Base-by-base conservation (phyloP, 2,113 vertebrate genomes). In the Pelmatolapia mariae region DNA sequence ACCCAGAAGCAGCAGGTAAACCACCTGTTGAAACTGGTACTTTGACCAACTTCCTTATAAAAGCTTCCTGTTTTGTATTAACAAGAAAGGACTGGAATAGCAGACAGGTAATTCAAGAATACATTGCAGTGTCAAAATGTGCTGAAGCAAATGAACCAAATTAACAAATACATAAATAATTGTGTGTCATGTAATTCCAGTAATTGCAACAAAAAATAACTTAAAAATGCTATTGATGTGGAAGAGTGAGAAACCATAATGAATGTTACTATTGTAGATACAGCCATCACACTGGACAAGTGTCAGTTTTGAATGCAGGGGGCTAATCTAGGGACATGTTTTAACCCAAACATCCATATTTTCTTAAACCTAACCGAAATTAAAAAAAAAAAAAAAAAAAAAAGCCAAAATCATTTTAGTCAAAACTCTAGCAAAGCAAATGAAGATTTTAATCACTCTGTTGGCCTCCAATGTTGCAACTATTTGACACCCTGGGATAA, bases 361-460 rank as follows among this genome's bases (percentile, higher is more conserved):
- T 52, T 52, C 26, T 78, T 52, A 33, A 78, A 52, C 18, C 45
- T 31, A 19, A 78, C 10, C 10, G 1, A 50, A 31, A 31, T 18
- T 26, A 0, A 0, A 7, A 4, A 11, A 24, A 0, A 19, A 12
- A 3, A 10, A 10, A 10, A 10, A 10, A 12, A 7, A 8, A 53
- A n/a, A 10, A 10, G 3, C 7, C 36, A 1, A 40, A 40, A 40
- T 11, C 38, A 10, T 2, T 52, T 18, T 19, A 52, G 15, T 19
- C 18, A 53, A 53, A 53, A 10, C 52, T 10, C 10, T 10, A 53
- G 13, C 16, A 76, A 50, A 50, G 4, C 3, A n/a, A 78, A 50
- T 52, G 10, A 12, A 50, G 10, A 52, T 13, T 47, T 76, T n/a
- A 31, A 52, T 78, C 73, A n/a, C 73, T 78, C 45, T 78, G 45